These are phyloP conservation scores for Lutjanus campechanus DNA, from an alignment of 2,797 vertebrate genomes.

Conservation along the genomic window DNA sequence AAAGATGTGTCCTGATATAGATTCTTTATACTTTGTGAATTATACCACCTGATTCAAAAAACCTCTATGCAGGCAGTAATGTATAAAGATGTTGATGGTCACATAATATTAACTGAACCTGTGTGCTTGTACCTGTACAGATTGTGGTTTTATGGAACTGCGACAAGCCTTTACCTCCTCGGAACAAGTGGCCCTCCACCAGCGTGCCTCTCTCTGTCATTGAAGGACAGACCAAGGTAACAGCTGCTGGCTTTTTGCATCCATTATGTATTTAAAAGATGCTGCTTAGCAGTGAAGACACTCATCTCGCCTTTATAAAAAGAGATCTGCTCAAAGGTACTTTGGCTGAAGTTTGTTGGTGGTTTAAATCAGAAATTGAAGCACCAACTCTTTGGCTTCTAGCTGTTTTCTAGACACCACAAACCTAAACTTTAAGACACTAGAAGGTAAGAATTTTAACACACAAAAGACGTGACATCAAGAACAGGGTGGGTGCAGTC, in stretches of 20 bases:
- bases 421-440: background rate
- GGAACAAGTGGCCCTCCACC: constrained; percentile 89
- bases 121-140: constrained; percentile 57
- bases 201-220: constrained; percentile 86
- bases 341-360: background rate
- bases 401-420: background rate
- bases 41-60: background rate
- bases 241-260: constrained; percentile 50
- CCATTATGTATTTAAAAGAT: constrained; percentile 38
- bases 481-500: too few relatives aligned
- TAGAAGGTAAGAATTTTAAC: too few relatives aligned
- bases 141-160: constrained; percentile 88
- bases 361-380: background rate
- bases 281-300: constrained; percentile 8
- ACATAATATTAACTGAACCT: background rate
- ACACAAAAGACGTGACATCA: background rate
- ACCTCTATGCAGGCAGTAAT: background rate
- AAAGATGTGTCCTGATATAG: background rate
- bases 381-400: background rate
- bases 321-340: background rate
- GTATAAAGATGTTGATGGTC: background rate
- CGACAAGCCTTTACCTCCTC: constrained; percentile 86
- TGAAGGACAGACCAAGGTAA: constrained; percentile 87
- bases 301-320: constrained; percentile 33
- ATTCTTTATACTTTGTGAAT: background rate